Percentiles rank a stretch among this genome's conserved stretches.
Evolutionary conservation across 2,888 invertebrate species (phyloP).

Genomic region (Pyrgus malvae): DNA sequence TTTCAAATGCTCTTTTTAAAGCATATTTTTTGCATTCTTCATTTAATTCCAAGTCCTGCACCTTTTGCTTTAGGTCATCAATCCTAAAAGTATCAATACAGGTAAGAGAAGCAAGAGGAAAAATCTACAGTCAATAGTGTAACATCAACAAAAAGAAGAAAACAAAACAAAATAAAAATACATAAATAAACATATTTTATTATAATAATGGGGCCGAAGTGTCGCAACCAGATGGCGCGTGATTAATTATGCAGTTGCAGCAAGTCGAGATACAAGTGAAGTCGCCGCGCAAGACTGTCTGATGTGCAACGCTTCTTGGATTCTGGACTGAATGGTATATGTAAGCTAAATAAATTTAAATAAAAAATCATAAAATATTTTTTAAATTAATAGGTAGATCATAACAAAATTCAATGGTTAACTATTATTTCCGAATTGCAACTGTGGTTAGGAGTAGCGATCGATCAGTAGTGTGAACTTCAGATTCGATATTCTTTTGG

Average conservation of each 20-base stretch:
- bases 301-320: constrained; percentile 25
- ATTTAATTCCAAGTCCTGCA: constrained; percentile 45
- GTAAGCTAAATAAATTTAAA: constrained; percentile 10
- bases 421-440: too few relatives aligned
- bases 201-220: constrained; percentile 6
- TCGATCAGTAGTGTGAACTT: too few relatives aligned
- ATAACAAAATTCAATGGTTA: too few relatives aligned
- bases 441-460: too few relatives aligned
- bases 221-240: constrained; percentile 24
- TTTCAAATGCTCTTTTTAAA: constrained; percentile 43
- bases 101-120: background rate
- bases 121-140: constrained; percentile 1
- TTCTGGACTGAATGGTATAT: background rate
- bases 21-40: constrained; percentile 40
- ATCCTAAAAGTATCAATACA: constrained; percentile 45
- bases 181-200: constrained; percentile 19
- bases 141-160: background rate
- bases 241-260: constrained; percentile 13
- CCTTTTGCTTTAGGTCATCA: constrained; percentile 43
- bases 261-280: constrained; percentile 28
- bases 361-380: constrained; percentile 1
- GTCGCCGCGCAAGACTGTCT: constrained; percentile 37
- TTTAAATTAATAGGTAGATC: too few relatives aligned
- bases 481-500: too few relatives aligned
- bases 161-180: constrained; percentile 10